Conservation (phyloP, 2,113 vertebrate genomes). For the Pseudorectes ferrugineus region DNA sequence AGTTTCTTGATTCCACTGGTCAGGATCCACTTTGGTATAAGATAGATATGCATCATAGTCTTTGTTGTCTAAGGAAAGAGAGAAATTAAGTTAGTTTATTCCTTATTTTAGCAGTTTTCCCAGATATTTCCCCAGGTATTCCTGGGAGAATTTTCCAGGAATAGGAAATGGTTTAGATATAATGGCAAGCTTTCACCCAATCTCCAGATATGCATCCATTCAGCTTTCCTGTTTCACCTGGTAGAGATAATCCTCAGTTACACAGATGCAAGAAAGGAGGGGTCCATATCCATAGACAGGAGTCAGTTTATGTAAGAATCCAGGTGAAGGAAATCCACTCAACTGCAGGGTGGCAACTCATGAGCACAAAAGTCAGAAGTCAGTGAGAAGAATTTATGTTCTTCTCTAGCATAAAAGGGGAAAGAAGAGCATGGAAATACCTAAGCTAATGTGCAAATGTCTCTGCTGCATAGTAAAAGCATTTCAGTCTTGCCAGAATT, state of each 20-base stretch:
- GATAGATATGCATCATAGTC: constrained; percentile 98
- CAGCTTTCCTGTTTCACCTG: background rate
- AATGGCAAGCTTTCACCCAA: background rate
- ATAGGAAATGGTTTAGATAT: background rate
- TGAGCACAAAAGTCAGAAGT: background rate
- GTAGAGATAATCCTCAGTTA: background rate
- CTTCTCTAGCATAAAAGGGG: background rate
- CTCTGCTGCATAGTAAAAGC: background rate
- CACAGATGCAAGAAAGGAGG: background rate
- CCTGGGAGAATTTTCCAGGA: background rate
- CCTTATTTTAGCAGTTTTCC: background rate
- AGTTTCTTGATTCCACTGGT: constrained; percentile 98
- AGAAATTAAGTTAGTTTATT: background rate
- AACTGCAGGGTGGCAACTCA: background rate
- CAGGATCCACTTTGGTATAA: constrained; percentile 98
- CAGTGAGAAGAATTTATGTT: background rate
- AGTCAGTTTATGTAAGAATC: background rate
- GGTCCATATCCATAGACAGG: background rate
- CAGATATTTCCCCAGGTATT: background rate
- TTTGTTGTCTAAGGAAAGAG: constrained; percentile 85
- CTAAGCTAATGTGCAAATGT: background rate
- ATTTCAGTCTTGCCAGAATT: background rate
- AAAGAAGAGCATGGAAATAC: background rate
- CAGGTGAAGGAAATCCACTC: background rate
- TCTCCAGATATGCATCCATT: background rate